A percentile compares a stretch with the other conserved stretches of the same genome.
phyloP scores from a whole-genome alignment of 2,888 invertebrate species.

The Galerucella nymphaeae region DNA sequence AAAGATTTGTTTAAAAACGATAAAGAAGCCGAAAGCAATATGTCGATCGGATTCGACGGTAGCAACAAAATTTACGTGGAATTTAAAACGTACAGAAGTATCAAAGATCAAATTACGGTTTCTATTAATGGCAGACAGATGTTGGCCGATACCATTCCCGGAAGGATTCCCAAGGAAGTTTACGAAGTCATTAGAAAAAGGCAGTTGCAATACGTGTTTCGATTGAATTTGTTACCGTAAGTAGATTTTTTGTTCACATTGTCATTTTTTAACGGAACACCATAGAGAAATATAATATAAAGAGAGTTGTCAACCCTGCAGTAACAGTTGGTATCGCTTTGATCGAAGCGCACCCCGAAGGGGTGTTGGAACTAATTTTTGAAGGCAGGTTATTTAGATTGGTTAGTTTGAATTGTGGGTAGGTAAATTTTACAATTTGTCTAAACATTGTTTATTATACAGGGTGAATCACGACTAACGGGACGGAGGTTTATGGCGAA shows the following conservation, averaged over 20 bases:
- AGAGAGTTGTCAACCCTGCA: too few relatives aligned
- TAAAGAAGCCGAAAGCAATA: constrained; percentile 65
- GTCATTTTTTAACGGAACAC: too few relatives aligned
- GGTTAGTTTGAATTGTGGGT: too few relatives aligned
- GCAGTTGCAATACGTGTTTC: constrained; percentile 68
- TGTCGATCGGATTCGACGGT: constrained; percentile 66
- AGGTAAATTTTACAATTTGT: too few relatives aligned
- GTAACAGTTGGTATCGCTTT: too few relatives aligned
- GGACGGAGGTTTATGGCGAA: too few relatives aligned
- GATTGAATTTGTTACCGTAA: constrained; percentile 71
- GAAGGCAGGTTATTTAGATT: too few relatives aligned
- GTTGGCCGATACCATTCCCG: constrained; percentile 67
- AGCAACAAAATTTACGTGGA: constrained; percentile 76
- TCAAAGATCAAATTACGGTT: constrained; percentile 53
- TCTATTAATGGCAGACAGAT: constrained; percentile 58
- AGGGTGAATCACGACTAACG: too few relatives aligned
- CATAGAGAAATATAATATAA: too few relatives aligned
- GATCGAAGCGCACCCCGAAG: too few relatives aligned
- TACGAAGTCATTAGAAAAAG: constrained; percentile 80
- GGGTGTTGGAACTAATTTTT: too few relatives aligned
- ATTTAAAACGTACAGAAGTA: constrained; percentile 64
- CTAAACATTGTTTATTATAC: too few relatives aligned
- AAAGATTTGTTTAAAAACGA: constrained; percentile 68
- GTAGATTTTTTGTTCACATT: constrained; percentile 54
- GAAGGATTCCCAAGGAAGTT: constrained; percentile 75